These are phyloP conservation scores for Dolichomitus sp. DNA, from an alignment of 2,888 invertebrate species.

Conservation along the genomic window DNA sequence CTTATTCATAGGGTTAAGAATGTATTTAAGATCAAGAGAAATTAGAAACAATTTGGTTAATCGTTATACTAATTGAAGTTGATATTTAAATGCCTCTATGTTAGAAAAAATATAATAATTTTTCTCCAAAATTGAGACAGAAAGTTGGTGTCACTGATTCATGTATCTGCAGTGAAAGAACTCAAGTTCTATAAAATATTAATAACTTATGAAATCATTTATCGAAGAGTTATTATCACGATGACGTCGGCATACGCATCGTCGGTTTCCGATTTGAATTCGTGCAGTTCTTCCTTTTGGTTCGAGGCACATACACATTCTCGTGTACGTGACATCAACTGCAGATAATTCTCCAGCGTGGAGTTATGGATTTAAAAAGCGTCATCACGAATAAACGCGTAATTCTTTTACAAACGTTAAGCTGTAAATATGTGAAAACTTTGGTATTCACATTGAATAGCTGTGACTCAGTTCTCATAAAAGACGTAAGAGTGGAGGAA, in stretches of 20 bases:
- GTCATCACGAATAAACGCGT: constrained; percentile 9
- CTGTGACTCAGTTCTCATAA: constrained; percentile 26
- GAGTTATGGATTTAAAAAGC: constrained; percentile 7
- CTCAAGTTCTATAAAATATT: too few species aligned
- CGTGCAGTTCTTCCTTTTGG: constrained; percentile 2
- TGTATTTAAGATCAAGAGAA: background rate
- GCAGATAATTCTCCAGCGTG: background rate
- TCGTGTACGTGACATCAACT: constrained; percentile 24
- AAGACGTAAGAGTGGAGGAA: background rate
- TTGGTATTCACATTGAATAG: background rate
- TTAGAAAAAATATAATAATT: background rate
- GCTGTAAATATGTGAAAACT: background rate
- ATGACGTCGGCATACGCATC: background rate
- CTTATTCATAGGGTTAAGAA: background rate
- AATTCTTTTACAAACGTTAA: background rate
- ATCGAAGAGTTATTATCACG: background rate
- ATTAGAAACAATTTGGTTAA: background rate
- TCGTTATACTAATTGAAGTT: too few species aligned
- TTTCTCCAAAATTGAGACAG: background rate
- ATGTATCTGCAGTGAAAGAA: background rate
- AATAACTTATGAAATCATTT: background rate
- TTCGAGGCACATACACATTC: background rate
- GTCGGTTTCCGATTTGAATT: background rate
- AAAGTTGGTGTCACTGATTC: background rate
- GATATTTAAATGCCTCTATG: background rate